Base-by-base conservation (phyloP, 1,140 invertebrate genomes). In the Aphis craccivora region DNA sequence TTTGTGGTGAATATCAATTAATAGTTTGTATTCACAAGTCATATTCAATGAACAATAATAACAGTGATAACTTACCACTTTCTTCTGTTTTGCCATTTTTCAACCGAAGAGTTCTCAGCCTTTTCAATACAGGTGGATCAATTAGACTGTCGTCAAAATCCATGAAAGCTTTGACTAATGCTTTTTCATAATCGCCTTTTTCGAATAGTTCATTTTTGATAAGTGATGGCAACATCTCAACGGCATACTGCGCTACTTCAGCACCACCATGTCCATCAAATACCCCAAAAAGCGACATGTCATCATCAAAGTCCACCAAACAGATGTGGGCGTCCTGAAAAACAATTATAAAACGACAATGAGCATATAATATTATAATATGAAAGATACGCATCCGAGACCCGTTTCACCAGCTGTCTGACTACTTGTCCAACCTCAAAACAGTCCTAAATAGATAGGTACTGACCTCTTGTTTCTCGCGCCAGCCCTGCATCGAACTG, bases 401-500 rank as follows among this genome's bases (percentile, higher is more conserved):
- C 30, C 30, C 55, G 11, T 30, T 11, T 40, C 37, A 40, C 1
- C 37, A 40, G 37, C 37, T 3, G 37, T 40, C 37, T 40, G 37
- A 40, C 37, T 40, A 2, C 3, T 40, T 3, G 37, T 2, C 37
- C 37, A 40, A 40, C 37, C 37, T 40, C 37, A 51, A 45, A 20
- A 3, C 48, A 51, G 14, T 18, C 53, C 22, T 23, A 53, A 53
- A 18, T 53, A 9, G 1, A 18, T 53, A 9, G 1, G 25, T 14
- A 76, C 60, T 96, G 96, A 99, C 99, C 97, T 99, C 99, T 96
- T 99, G 99, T 94, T 97, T 97, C 95, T 97, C 96, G 95, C 99
- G 97, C 99, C 99, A 99, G 95, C 99, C 99, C 96, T 99, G 99
- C 99, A 99, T 99, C 35, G 98, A 98, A 95, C 98, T 98, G 90